Conservation (phyloP, 2,113 vertebrate genomes). For the Maccullochella peelii region DNA sequence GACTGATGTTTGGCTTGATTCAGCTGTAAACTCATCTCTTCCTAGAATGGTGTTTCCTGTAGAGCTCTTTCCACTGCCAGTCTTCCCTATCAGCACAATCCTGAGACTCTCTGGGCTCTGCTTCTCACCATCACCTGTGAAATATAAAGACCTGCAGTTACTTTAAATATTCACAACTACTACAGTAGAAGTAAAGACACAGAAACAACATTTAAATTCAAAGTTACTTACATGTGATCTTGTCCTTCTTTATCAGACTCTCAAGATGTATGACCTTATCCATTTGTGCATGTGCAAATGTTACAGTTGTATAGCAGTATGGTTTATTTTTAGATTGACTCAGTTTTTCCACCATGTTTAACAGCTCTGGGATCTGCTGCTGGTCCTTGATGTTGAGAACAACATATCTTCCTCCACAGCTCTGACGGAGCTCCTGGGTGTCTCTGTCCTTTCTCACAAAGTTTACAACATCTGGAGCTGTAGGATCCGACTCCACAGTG, state of each 20-base stretch:
- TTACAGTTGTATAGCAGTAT: no score
- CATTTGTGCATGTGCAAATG: no score
- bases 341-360: not conserved
- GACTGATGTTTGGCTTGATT: not conserved
- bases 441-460: not conserved
- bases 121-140: not conserved
- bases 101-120: constrained; percentile 29
- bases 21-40: not conserved
- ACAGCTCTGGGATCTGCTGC: constrained; percentile 26
- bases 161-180: no score
- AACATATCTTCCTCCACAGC: constrained; percentile 9
- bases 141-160: not conserved
- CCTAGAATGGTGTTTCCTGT: constrained; percentile 43
- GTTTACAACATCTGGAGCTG: constrained; percentile 13
- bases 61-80: constrained; percentile 46
- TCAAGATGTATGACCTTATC: no score
- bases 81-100: constrained; percentile 50
- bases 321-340: not conserved
- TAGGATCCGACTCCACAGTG: constrained; percentile 26
- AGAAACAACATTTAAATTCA: no score
- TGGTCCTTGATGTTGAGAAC: constrained; percentile 28
- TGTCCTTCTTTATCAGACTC: no score
- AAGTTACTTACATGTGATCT: no score
- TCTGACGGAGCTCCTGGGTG: constrained; percentile 14
- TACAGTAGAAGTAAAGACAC: not conserved